Conservation (phyloP, 1,140 invertebrate genomes). For the Pollicipes pollicipes region DNA sequence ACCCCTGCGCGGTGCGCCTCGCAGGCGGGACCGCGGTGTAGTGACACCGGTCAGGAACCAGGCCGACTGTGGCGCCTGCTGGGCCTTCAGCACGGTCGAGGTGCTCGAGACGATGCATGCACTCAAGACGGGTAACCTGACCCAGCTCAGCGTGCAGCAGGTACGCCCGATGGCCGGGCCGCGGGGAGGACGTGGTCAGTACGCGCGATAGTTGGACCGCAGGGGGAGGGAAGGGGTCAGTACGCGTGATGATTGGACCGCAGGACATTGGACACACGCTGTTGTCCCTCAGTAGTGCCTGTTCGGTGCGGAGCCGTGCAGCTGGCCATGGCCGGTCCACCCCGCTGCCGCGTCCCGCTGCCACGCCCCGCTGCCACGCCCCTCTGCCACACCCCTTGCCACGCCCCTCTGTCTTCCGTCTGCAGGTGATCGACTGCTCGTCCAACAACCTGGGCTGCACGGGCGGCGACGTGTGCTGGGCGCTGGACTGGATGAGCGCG, state of each 20-base stretch:
- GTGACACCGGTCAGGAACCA: constrained; percentile 52
- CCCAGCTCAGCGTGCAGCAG: not conserved
- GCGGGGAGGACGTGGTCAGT: no score
- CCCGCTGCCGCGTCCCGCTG: no score
- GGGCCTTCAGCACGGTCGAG: constrained; percentile 64
- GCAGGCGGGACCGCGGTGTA: constrained; percentile 47
- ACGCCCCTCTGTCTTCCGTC: not conserved
- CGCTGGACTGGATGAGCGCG: constrained; percentile 49
- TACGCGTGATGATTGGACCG: no score
- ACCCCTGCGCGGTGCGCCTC: no score
- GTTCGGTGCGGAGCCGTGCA: not conserved
- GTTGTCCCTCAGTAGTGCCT: no score
- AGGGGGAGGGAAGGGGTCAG: no score
- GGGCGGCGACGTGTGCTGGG: constrained; percentile 59
- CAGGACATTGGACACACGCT: no score
- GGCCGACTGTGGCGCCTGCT: constrained; percentile 62
- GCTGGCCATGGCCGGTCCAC: no score
- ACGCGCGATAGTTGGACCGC: no score
- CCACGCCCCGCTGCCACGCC: no score
- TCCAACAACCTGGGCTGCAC: constrained; percentile 51
- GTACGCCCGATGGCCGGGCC: no score
- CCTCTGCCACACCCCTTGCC: no score
- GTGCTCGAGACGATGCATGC: constrained; percentile 58
- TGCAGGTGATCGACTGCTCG: constrained; percentile 65
- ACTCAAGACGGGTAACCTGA: constrained; percentile 32